Base-by-base conservation (phyloP, 1,140 invertebrate species). In the Drosophila seguyi region DNA sequence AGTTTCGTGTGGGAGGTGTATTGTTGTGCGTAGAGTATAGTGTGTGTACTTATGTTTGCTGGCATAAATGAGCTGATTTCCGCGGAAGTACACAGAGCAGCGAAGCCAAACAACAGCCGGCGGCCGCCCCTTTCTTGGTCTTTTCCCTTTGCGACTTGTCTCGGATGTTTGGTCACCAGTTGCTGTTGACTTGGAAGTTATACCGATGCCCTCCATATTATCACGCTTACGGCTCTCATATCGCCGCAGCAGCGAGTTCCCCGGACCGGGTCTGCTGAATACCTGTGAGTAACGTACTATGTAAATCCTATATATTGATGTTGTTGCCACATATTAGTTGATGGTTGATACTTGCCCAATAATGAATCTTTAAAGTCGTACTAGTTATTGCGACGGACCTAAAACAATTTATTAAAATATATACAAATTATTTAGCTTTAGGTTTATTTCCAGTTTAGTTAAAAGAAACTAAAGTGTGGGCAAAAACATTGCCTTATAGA, bases 151-250 rank as follows among this genome's bases (percentile, higher is more conserved):
- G 25, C 44, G 34, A 22, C 10, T 50, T 36, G 47, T 67, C 66
- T 67, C 66, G 62, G 66, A 69, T 69, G 66, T 55, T 69, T 29
- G 47, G 14, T 53, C 69, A 73, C 69, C 69, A 73, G 69, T 73
- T 73, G 67, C 69, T 71, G 69, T 68, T 72, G 44, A 5, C 27
- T 14, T 41, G 29, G 44, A 59, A 72, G 68, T 38, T n/a, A 72
- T 59, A 50, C 68, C 52, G 14, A 72, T 72, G 69, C 69, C 67
- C 44, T 72, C 67, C 44, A 39, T 71, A 48, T 72, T 29, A 47
- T 59, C 52, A 39, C 52, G 52, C 18, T 22, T 73, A 27, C 38
- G 69, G 7, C 29, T 29, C 11, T 59, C 38, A 0, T 73, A 59
- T 20, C 53, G 69, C 27, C 69, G 69, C 44, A 50, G 16, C 44